phyloP scores from a whole-genome alignment of 2,113 vertebrate species.

The Nansenia antarctica region DNA sequence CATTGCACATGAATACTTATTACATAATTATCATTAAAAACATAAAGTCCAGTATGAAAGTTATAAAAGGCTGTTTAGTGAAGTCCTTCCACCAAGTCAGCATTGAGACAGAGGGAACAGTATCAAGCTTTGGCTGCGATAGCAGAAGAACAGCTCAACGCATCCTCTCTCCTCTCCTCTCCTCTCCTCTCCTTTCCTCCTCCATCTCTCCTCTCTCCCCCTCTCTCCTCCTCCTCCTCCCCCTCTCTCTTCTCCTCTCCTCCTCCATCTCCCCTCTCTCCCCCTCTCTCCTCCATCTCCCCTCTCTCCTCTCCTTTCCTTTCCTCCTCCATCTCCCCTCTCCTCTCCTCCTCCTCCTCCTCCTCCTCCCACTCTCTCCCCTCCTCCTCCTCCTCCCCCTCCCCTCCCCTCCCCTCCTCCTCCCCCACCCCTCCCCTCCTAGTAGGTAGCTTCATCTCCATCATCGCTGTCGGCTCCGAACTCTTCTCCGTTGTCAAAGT shows the following conservation, averaged over 20 bases:
- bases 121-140: not conserved
- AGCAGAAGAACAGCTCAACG: not conserved
- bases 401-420: not conserved
- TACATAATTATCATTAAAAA: too few relatives aligned
- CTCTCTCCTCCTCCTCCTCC: not conserved
- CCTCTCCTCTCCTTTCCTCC: not conserved
- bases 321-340: not conserved
- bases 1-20: not conserved
- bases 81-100: not conserved
- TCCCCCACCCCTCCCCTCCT: too few relatives aligned
- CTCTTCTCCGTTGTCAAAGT: conserved; percentile 83
- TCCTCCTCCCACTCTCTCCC: not conserved
- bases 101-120: not conserved
- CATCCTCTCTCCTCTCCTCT: not conserved
- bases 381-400: not conserved
- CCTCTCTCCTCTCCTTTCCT: not conserved
- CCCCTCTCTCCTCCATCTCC: not conserved
- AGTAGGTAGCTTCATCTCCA: conserved; percentile 82
- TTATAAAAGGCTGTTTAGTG: not conserved
- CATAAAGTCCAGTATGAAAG: not conserved
- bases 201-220: not conserved
- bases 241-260: not conserved
- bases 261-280: not conserved
- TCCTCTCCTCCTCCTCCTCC: not conserved
- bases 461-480: conserved; percentile 81